Evolutionary conservation across 2,888 invertebrate species (phyloP), one percentile per base, ranked within the genome.

Genomic region (Anodontia alba): DNA sequence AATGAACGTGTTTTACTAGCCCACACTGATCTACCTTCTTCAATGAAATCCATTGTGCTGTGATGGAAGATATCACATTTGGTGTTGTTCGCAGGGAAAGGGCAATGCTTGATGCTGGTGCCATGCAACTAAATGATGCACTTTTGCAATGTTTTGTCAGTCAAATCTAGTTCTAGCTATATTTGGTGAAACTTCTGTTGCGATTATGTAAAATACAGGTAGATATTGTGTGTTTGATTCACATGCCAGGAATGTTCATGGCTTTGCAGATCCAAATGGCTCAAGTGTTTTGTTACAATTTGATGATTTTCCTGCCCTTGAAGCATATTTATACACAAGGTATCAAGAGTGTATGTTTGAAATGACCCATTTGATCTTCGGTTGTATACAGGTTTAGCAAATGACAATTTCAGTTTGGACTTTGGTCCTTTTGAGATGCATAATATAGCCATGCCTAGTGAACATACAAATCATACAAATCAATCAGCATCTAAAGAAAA

Each of bases 221-320:
- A 1, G 17, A 12, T 69, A 43, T 69, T 69, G 2, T 43, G 23
- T 69, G 12, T 69, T 69, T 69, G 69, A 69, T 43, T 69, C 69
- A 12, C 42, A 69, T 42, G 42, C 69, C 10, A 69, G 69, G 26
- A 43, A 69, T 69, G 23, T 10, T 17, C 2, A 23, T 69, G 69
- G 69, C 15, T 7, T 23, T 23, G 29, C 29, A 26, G 42, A 42
- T 43, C 38, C 43, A 10, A 10, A 69, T 43, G 69, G 69, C 1
- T 29, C 69, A 17, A 17, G 23, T 15, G 43, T 69, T 1, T 69
- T 69, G 23, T 43, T 43, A 23, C n/a, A 69, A 23, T 69, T 69
- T 43, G 17, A n/a, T 3, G 3, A 2, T 1, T 12, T 42, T 12
- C 26, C 42, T 43, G 57, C 57, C n/a, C n/a, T 49, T 10, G 12